A percentile compares a stretch with the other conserved stretches of the same genome.
These are phyloP conservation scores for Bombyx huttoni DNA, from an alignment of 2,888 invertebrate species.

Conservation along the genomic window DNA sequence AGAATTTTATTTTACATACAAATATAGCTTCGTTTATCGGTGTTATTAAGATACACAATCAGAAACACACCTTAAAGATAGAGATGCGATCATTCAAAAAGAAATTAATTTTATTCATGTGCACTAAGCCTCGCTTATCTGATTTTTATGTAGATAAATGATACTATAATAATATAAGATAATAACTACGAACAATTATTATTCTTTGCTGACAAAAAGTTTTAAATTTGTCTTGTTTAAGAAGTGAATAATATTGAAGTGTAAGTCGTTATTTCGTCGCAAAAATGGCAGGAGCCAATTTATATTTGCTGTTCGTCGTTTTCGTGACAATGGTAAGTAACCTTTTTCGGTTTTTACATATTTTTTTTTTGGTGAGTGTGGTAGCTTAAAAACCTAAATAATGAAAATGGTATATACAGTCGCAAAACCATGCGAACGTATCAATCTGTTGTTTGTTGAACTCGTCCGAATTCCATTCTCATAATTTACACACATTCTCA, in stretches of 20 bases:
- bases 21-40: constrained; percentile 29
- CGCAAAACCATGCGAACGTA: neutral
- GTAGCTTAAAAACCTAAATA: too few species aligned
- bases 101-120: constrained; percentile 11
- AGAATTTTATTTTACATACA: constrained; percentile 8
- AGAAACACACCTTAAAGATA: constrained; percentile 12
- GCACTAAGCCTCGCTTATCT: constrained; percentile 18
- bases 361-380: too few species aligned
- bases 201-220: constrained; percentile 46
- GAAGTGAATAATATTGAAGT: constrained; percentile 25
- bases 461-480: constrained; percentile 19
- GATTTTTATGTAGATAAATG: constrained; percentile 15
- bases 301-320: constrained; percentile 12
- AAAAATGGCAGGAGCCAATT: neutral
- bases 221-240: constrained; percentile 40
- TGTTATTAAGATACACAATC: constrained; percentile 17
- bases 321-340: constrained; percentile 38
- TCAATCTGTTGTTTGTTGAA: neutral
- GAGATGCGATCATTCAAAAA: constrained; percentile 29
- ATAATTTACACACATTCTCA: constrained; percentile 32
- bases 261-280: neutral
- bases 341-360: neutral
- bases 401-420: neutral
- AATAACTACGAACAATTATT: constrained; percentile 19
- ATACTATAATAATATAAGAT: constrained; percentile 11